A percentile compares a stretch with the other conserved stretches of the same genome.
Conservation (phyloP, 1,140 invertebrate species). For the Anastrepha ludens region DNA sequence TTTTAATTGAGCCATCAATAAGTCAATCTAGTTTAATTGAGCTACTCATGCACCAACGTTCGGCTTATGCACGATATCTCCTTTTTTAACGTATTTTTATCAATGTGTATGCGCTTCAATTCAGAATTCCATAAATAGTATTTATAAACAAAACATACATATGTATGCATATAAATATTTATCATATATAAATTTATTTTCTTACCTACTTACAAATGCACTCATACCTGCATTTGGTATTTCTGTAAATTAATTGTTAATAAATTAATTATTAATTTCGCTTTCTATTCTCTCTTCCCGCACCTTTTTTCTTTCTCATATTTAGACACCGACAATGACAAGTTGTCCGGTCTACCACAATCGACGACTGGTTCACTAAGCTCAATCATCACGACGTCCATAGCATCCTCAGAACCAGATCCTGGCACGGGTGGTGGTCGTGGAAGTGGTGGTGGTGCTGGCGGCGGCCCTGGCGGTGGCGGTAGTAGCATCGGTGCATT, state of each 20-base stretch:
- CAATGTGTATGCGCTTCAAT: constrained; percentile 8
- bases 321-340: constrained; percentile 74
- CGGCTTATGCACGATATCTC: not conserved
- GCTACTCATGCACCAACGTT: not conserved
- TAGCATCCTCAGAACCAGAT: constrained; percentile 75
- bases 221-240: not conserved
- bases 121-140: not conserved
- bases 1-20: constrained; percentile 5
- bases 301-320: constrained; percentile 51
- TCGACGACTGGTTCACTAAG: constrained; percentile 75
- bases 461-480: constrained; percentile 60
- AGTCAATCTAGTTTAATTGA: not conserved
- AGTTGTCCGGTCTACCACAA: constrained; percentile 73
- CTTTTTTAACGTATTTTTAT: not conserved
- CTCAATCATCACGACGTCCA: constrained; percentile 75
- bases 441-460: constrained; percentile 59
- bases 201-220: not conserved
- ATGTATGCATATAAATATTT: not conserved
- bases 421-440: constrained; percentile 70
- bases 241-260: not conserved
- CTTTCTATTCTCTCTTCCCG: constrained; percentile 56
- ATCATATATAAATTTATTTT: not conserved
- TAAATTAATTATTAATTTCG: constrained; percentile 22
- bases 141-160: not conserved
- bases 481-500: constrained; percentile 59